Conservation (phyloP, 2,888 invertebrate species). For the Eristalis arbustorum region DNA sequence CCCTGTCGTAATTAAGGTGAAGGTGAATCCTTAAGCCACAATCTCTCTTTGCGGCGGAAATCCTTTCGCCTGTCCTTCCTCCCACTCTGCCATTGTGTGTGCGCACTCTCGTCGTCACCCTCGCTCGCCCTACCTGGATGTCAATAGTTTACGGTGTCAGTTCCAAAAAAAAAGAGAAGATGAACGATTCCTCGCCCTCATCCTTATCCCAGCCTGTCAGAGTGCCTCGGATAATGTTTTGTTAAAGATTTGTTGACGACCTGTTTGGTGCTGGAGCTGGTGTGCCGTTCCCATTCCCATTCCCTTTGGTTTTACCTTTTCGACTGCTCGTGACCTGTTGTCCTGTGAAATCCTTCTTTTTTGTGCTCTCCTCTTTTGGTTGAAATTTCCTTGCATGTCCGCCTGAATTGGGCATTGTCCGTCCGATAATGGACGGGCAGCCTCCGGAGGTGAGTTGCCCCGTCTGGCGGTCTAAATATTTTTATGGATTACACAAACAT, state of each 20-base stretch:
- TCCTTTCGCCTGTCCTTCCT: background rate
- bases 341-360: conserved; percentile 18
- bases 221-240: conserved; percentile 34
- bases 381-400: conserved; percentile 52
- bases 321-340: background rate
- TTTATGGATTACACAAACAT: conserved; percentile 24
- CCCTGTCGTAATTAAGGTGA: conserved; percentile 62
- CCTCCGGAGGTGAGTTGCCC: conserved; percentile 33
- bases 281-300: too few relatives aligned
- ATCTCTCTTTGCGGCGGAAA: conserved; percentile 47
- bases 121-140: conserved; percentile 11
- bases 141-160: conserved; percentile 59
- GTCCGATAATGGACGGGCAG: conserved; percentile 38
- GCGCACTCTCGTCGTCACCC: background rate
- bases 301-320: background rate
- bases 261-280: conserved; percentile 53
- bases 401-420: conserved; percentile 51
- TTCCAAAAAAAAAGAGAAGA: conserved; percentile 22
- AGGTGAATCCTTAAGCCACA: conserved; percentile 68
- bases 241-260: conserved; percentile 54
- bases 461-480: conserved; percentile 53
- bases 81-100: background rate
- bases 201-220: background rate
- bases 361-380: background rate
- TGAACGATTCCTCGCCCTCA: background rate